phyloP scores from a whole-genome alignment of 2,113 vertebrate species.

The Lophotis ruficrista region DNA sequence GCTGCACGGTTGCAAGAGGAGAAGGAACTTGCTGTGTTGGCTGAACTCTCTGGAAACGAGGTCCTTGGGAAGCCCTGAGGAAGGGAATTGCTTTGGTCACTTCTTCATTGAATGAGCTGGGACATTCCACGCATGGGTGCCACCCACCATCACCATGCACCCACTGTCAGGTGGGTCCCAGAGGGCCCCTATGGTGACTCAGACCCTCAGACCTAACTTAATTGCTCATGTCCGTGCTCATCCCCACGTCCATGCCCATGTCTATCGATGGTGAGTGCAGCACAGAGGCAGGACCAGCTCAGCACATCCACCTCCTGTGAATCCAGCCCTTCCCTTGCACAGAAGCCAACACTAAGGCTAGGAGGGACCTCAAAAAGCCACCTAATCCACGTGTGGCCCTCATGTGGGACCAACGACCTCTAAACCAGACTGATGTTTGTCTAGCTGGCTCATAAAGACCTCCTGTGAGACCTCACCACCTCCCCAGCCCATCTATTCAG shows the following conservation, averaged over 20 bases:
- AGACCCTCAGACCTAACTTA: neutral
- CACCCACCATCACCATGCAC: neutral
- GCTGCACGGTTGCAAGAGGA: neutral
- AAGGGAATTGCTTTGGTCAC: neutral
- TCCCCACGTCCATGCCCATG: too few relatives aligned
- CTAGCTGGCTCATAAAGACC: neutral
- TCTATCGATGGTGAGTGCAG: neutral
- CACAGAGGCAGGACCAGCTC: neutral
- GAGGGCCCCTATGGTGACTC: neutral
- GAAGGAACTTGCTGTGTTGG: neutral
- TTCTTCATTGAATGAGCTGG: neutral
- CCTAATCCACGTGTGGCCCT: neutral
- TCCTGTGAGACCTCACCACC: neutral
- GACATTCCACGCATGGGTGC: neutral
- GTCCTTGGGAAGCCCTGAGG: neutral
- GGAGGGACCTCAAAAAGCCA: neutral
- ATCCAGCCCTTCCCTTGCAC: neutral
- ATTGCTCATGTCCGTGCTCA: neutral
- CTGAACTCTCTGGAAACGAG: neutral
- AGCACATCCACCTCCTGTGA: neutral
- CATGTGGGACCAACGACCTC: neutral
- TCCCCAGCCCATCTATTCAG: neutral
- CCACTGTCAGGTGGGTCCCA: neutral
- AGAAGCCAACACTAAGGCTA: neutral
- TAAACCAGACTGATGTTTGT: neutral